Base-by-base conservation (phyloP, 35 echinoderm and acorn worm genomes). In the Amphiura filiformis region DNA sequence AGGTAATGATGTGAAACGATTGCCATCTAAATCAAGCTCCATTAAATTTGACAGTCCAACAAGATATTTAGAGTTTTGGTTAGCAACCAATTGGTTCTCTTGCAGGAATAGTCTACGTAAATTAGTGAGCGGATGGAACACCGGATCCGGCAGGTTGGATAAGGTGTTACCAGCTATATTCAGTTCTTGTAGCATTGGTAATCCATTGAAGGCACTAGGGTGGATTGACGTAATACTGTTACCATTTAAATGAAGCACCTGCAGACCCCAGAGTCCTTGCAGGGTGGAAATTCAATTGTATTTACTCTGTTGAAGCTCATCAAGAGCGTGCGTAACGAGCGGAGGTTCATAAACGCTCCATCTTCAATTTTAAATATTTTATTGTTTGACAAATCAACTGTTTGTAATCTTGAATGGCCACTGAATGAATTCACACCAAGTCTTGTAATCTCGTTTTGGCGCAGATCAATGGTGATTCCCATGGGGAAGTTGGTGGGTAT, bases 11-110 rank as follows among this genome's bases (percentile, higher is more conserved):
- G 88, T 81, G 39, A 97, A 93, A 39, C 88, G 90, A 39, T 97
- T 97, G 20, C 95, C 95, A 78, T 97, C 95, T 14, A 97, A 49
- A 36, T 97, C 95, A 1, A 97, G 76, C 57, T 97, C 95, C 15
- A 90, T 34, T 13, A 93, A 76, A 32, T 37, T 86, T 1, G 30
- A 22, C 39, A 93, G 78, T 36, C 91, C 89, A 39, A 75, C 77
- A 34, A 97, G 82, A 78, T 93, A 90, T 49, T 82, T 84, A 34
- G 88, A 83, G 47, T 90, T 85, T 20, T 88, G 76, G 78, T 84
- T 80, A 7, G 85, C 22, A 79, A 35, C 76, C 26, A 97, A 37
- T 32, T 90, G 83, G 57, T 97, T 93, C 77, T 97, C 95, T 39
- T 91, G 88, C 81, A 93, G 76, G 44, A 85, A 89, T 22, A 97